phyloP scores from a whole-genome alignment of 1,140 invertebrate species.

The Choristoneura fumiferana region DNA sequence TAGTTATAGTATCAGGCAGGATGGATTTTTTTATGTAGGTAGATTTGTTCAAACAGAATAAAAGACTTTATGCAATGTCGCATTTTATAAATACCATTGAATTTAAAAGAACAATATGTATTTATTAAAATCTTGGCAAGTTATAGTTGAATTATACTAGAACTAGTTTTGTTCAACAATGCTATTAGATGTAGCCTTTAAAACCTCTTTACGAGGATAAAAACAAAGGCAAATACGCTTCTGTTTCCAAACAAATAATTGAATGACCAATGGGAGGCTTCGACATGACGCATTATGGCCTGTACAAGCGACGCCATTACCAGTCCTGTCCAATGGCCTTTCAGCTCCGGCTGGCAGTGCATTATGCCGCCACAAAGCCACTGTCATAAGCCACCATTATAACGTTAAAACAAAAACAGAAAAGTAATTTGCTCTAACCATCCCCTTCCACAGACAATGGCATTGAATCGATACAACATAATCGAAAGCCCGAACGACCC shows the following conservation, averaged over 20 bases:
- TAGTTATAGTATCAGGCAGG: too few relatives aligned
- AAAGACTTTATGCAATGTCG: too few relatives aligned
- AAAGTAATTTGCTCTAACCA: constrained; percentile 76
- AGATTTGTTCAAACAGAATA: too few relatives aligned
- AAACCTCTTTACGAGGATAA: neutral
- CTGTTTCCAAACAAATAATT: too few relatives aligned
- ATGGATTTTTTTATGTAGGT: too few relatives aligned
- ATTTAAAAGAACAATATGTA: too few relatives aligned
- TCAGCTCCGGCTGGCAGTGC: constrained; percentile 2
- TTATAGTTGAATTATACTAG: too few relatives aligned
- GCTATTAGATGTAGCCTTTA: neutral
- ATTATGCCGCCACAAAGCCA: constrained; percentile 5
- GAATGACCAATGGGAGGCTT: neutral
- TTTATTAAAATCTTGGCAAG: too few relatives aligned
- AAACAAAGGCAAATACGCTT: too few relatives aligned
- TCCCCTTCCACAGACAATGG: constrained; percentile 65
- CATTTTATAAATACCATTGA: too few relatives aligned
- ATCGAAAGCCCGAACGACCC: constrained; percentile 71
- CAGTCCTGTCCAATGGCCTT: neutral
- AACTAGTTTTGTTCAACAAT: too few relatives aligned
- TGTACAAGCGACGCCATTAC: neutral
- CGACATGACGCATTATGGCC: neutral
- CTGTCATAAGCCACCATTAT: constrained; percentile 40
- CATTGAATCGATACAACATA: constrained; percentile 76
- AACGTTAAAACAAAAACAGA: constrained; percentile 53